phyloP scores from a whole-genome alignment of 2,797 vertebrate species.

The Rousettus madagascariensis region DNA sequence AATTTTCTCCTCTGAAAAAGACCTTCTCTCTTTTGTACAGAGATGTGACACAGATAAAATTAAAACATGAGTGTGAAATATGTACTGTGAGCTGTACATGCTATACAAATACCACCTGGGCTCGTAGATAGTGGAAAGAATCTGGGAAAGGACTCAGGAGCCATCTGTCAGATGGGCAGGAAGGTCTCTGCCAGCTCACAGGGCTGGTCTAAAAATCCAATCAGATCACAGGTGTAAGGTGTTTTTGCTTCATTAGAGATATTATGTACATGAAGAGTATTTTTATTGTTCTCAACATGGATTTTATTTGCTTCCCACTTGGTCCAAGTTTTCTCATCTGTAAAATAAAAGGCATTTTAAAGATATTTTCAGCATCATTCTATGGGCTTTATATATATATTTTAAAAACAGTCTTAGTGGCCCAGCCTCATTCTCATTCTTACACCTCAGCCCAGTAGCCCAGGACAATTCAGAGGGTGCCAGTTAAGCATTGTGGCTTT shows the following conservation, averaged over 20 bases:
- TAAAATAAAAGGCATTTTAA: constrained; percentile 32
- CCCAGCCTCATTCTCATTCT: not conserved
- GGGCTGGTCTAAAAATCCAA: not conserved
- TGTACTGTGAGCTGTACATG: not conserved
- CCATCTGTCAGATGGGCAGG: not conserved
- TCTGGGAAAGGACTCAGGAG: not conserved
- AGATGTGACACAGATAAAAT: not conserved
- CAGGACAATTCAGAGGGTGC: not conserved
- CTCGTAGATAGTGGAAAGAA: not conserved
- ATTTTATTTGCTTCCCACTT: not conserved
- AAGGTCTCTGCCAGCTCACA: not conserved
- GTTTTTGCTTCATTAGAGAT: not conserved
- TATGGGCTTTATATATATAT: not conserved
- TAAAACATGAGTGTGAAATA: not conserved
- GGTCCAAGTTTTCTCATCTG: not conserved
- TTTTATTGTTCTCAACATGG: not conserved
- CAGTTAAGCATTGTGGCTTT: not conserved
- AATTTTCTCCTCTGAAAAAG: not conserved
- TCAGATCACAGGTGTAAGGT: not conserved
- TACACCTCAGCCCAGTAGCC: not conserved
- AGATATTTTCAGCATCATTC: not conserved
- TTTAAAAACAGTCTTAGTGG: not conserved
- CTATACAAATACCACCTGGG: not conserved
- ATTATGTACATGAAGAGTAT: fast-evolving
- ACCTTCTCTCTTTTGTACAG: not conserved